These are phyloP conservation scores for Clusia tigrina DNA, from an alignment of 2,888 invertebrate genomes.

Conservation along the genomic window DNA sequence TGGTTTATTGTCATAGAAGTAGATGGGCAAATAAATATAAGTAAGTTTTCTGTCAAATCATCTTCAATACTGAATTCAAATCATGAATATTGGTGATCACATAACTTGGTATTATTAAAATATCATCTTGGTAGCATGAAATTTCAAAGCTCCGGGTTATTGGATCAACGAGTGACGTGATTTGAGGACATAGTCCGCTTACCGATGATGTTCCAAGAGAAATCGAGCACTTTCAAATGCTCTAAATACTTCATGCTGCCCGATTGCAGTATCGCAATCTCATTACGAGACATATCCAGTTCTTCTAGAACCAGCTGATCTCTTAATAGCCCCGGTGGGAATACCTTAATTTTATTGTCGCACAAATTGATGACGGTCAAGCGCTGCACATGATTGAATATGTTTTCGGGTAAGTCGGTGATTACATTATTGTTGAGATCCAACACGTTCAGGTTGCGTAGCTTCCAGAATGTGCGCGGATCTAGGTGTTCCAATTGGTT, in stretches of 20 bases:
- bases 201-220: constrained; percentile 71
- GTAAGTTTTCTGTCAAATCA: not conserved
- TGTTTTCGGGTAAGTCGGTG: constrained; percentile 64
- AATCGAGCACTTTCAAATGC: constrained; percentile 68
- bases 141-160: no score
- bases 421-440: constrained; percentile 71
- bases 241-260: constrained; percentile 66
- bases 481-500: constrained; percentile 69
- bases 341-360: constrained; percentile 63
- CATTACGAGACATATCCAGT: constrained; percentile 73
- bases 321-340: constrained; percentile 67
- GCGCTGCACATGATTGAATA: constrained; percentile 66
- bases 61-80: no score
- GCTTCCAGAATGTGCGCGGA: constrained; percentile 65
- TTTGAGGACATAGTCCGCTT: constrained; percentile 29
- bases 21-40: not conserved
- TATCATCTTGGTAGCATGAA: no score
- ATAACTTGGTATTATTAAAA: no score
- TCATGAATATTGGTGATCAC: no score
- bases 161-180: no score
- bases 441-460: constrained; percentile 70
- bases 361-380: constrained; percentile 61
- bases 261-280: constrained; percentile 67
- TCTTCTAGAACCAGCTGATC: constrained; percentile 69
- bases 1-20: constrained; percentile 26